These are phyloP conservation scores for Brachionus sp. DNA, from an alignment of 1,140 invertebrate genomes.

Conservation along the genomic window DNA sequence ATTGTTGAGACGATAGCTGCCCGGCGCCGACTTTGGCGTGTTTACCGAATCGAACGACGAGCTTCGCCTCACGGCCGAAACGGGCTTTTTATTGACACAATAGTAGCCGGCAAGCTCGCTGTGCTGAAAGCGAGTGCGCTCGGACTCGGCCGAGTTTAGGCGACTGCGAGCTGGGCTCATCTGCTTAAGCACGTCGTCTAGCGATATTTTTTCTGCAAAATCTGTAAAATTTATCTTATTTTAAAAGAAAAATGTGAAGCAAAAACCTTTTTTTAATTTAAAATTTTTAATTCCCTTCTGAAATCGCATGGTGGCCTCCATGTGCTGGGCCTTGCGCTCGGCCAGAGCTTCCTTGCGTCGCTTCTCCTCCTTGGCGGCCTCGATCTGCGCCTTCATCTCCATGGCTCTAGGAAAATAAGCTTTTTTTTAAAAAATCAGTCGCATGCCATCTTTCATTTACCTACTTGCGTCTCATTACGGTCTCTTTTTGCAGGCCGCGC, in stretches of 20 bases:
- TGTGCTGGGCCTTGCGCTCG: conserved; percentile 23
- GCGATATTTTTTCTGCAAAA: conserved; percentile 7
- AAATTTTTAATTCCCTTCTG: conserved; percentile 45
- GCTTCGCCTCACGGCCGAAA: neutral
- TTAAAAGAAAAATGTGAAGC: neutral
- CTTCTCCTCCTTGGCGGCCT: conserved; percentile 43
- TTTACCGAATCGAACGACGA: conserved; percentile 23
- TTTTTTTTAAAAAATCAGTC: neutral
- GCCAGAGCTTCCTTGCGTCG: conserved; percentile 30
- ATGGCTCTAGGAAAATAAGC: neutral
- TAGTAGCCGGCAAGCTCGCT: conserved; percentile 1
- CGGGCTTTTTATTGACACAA: neutral
- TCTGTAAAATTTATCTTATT: neutral
- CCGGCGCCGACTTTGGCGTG: neutral
- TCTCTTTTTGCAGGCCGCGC: conserved; percentile 20
- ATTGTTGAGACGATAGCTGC: neutral
- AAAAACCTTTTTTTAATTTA: conserved; percentile 13
- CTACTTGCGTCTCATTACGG: conserved; percentile 16
- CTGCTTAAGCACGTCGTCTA: neutral
- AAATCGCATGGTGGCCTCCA: conserved; percentile 41
- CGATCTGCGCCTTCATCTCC: conserved; percentile 42
- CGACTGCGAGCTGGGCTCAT: neutral
- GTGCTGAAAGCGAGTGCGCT: neutral
- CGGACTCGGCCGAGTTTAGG: conserved; percentile 8
- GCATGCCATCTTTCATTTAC: neutral